phyloP scores from a whole-genome alignment of 2,797 vertebrate genomes.

The Chelon labrosus region DNA sequence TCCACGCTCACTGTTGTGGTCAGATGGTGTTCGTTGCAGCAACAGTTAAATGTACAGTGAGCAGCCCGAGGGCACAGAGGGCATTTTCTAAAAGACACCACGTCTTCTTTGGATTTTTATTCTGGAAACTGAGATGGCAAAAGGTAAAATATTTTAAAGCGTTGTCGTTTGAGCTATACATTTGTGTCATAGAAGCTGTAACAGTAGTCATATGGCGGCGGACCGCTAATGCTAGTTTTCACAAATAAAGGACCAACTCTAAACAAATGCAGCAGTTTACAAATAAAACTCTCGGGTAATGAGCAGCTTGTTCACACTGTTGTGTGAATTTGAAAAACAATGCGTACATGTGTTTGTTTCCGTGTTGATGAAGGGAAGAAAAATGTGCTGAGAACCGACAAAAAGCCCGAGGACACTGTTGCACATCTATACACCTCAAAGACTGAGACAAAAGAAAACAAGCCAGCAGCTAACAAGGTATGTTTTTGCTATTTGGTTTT shows the following conservation, averaged over 20 bases:
- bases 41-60: neutral
- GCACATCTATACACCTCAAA: constrained; percentile 65
- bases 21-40: neutral
- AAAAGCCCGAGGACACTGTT: constrained; percentile 71
- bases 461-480: constrained; percentile 85
- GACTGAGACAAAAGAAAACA: constrained; percentile 87
- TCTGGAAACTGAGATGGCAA: constrained; percentile 74
- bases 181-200: neutral
- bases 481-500: constrained; percentile 19
- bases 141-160: constrained; percentile 64
- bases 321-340: neutral
- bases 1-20: neutral
- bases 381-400: constrained; percentile 77
- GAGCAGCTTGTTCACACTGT: neutral
- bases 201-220: neutral
- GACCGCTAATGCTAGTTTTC: neutral
- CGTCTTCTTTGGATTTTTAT: constrained; percentile 9
- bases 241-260: neutral
- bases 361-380: constrained; percentile 84
- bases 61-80: neutral
- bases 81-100: neutral
- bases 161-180: neutral
- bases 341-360: neutral
- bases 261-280: constrained; percentile 13
- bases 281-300: neutral